Base-by-base conservation (phyloP, 2,113 vertebrate species). In the Euleptes europaea region DNA sequence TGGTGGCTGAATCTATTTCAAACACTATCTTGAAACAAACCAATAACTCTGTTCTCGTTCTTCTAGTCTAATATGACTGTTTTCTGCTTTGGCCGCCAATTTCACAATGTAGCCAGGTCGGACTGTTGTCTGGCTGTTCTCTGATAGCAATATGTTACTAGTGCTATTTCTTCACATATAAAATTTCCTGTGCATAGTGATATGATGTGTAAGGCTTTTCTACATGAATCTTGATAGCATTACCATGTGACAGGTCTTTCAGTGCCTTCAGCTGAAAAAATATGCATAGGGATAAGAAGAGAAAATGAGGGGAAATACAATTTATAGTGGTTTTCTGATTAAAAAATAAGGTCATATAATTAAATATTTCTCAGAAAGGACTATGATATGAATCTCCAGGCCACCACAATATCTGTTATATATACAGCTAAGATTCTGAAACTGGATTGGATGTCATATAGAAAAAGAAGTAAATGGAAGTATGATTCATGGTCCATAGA, bases 1-100 rank as follows among this genome's bases (percentile, higher is more conserved):
- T 86, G 57, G 19, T 83, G 90, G 82, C 86, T 89, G 82, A 66
- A 65, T 83, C n/a, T 88, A 57, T 19, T 90, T 90, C 83, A 66
- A 83, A 69, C 88, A 77, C 67, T 76, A 85, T 82, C 72, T 74
- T 83, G 85, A 67, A 90, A 84, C 78, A 86, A 79, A 65, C n/a
- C 0, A 92, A 87, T 65, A 47, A 6, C 87, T 86, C 38, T 74
- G 84, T 90, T 91, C 79, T 28, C 40, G 84, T 63, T 82, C 82
- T 77, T 82, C 88, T 82, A 78, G 63, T 71, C 42, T 80, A 78
- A 38, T 74, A 87, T 86, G 10, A 70, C 1, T 78, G 3, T 88
- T 94, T 90, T 82, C 76, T 79, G 66, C 54, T 90, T 89, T 47
- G 78, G 38, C 7, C 28, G 47, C 69, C 19, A 82, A 21, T 85